phyloP scores from a whole-genome alignment of 1,140 invertebrate genomes.

The Drosophila setifemur region DNA sequence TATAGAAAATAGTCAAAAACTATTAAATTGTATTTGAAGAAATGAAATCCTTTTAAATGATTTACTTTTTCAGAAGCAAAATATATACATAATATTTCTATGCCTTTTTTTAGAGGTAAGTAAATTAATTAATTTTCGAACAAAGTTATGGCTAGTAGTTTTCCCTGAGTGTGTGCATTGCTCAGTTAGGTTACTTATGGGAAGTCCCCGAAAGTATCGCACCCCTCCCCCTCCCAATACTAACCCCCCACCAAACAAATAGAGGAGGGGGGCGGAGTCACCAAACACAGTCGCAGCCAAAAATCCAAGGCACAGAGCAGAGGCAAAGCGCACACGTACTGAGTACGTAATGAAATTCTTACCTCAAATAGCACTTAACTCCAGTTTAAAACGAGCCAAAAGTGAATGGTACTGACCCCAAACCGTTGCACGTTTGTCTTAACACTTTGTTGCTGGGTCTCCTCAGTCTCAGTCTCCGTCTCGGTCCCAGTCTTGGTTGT shows the following conservation, averaged over 20 bases:
- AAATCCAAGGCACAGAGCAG: slow-evolving; percentile 42
- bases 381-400: slow-evolving; percentile 80
- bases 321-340: slow-evolving; percentile 63
- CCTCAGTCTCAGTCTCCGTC: slow-evolving; percentile 63
- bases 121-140: not conserved
- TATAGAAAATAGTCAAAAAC: not conserved
- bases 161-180: slow-evolving; percentile 20
- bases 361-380: slow-evolving; percentile 80
- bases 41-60: not conserved
- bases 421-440: slow-evolving; percentile 79
- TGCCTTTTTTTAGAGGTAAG: not conserved
- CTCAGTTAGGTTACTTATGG: slow-evolving; percentile 42
- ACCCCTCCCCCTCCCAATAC: not conserved
- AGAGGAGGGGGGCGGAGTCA: slow-evolving; percentile 18
- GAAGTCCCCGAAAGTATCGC: slow-evolving; percentile 34
- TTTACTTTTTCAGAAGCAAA: not conserved
- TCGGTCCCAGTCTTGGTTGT: too few species aligned
- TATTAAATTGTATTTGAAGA: not conserved
- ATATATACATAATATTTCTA: too few species aligned
- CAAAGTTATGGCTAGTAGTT: not conserved
- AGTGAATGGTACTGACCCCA: slow-evolving; percentile 79
- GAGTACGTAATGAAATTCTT: slow-evolving; percentile 78
- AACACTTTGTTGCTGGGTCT: slow-evolving; percentile 77
- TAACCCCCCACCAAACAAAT: not conserved
- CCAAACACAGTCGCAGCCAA: slow-evolving; percentile 37